Conservation (phyloP, 2,113 vertebrate genomes). For the Tretioscincus oriximinensis region DNA sequence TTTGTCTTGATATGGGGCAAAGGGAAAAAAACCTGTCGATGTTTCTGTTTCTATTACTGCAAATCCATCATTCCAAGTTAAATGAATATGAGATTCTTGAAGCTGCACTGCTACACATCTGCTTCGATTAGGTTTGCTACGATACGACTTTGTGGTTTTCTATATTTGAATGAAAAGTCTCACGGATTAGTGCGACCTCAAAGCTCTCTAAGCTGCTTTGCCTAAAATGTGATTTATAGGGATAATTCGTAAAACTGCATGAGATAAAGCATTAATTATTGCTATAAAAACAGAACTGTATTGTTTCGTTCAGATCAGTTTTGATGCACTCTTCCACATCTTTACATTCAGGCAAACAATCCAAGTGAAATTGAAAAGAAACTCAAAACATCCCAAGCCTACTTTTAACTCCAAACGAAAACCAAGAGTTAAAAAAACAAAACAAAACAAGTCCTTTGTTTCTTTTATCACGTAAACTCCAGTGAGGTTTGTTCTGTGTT, state of each 20-base stretch:
- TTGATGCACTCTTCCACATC: rapidly evolving
- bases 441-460: neutral
- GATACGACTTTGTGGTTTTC: neutral
- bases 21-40: neutral
- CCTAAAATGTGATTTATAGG: slow-evolving; percentile 34
- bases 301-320: rapidly evolving
- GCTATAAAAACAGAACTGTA: neutral
- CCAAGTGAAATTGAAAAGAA: neutral
- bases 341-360: rapidly evolving
- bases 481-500: slow-evolving; percentile 38
- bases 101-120: slow-evolving; percentile 7
- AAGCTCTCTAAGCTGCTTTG: slow-evolving; percentile 56
- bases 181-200: slow-evolving; percentile 53
- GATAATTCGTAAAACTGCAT: slow-evolving; percentile 39
- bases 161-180: slow-evolving; percentile 35
- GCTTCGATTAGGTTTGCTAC: neutral
- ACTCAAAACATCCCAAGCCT: neutral
- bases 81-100: slow-evolving; percentile 7
- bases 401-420: slow-evolving; percentile 16
- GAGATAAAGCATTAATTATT: slow-evolving; percentile 56
- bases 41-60: neutral
- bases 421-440: slow-evolving; percentile 28
- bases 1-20: neutral
- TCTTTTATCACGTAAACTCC: slow-evolving; percentile 47
- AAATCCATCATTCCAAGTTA: slow-evolving; percentile 12